Evolutionary conservation across 2,113 vertebrate genomes (phyloP).

Genomic region (Salvelinus fontinalis): DNA sequence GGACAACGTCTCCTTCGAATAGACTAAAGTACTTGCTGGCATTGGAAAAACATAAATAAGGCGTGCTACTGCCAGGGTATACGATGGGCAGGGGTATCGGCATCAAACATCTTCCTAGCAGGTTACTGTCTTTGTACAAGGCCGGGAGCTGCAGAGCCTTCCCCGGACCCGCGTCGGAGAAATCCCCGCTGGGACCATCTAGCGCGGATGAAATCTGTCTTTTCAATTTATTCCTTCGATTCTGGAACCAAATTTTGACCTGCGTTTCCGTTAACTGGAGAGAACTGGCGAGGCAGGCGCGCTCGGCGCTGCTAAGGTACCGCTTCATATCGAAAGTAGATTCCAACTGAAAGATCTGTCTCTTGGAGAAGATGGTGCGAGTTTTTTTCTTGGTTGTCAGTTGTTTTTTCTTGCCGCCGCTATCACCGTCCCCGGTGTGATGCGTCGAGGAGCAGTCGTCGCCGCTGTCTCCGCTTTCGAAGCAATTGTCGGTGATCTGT

Average conservation of each 20-base stretch:
- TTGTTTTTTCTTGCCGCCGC: constrained; percentile 71
- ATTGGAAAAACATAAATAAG: constrained; percentile 83
- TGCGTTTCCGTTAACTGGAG: constrained; percentile 83
- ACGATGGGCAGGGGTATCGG: constrained; percentile 83
- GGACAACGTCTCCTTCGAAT: constrained; percentile 77
- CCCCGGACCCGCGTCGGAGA: constrained; percentile 61
- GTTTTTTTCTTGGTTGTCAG: constrained; percentile 81
- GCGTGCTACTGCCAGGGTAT: constrained; percentile 77
- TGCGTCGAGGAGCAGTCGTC: constrained; percentile 61
- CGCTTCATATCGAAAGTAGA: constrained; percentile 87
- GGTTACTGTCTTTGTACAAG: constrained; percentile 79
- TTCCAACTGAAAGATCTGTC: constrained; percentile 87
- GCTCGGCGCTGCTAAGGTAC: constrained; percentile 84
- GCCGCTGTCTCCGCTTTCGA: constrained; percentile 74
- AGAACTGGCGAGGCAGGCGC: constrained; percentile 79
- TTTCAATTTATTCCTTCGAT: constrained; percentile 85
- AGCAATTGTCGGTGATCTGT: constrained; percentile 58
- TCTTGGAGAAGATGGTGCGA: constrained; percentile 86
- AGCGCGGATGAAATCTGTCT: constrained; percentile 81
- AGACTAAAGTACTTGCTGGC: constrained; percentile 83
- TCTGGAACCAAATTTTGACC: constrained; percentile 86
- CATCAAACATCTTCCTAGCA: constrained; percentile 80
- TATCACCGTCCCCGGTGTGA: constrained; percentile 33
- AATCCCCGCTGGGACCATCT: constrained; percentile 69
- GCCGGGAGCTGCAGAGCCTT: constrained; percentile 75